These are phyloP conservation scores for Petroica traversi DNA, from an alignment of 2,113 vertebrate species.

Conservation along the genomic window DNA sequence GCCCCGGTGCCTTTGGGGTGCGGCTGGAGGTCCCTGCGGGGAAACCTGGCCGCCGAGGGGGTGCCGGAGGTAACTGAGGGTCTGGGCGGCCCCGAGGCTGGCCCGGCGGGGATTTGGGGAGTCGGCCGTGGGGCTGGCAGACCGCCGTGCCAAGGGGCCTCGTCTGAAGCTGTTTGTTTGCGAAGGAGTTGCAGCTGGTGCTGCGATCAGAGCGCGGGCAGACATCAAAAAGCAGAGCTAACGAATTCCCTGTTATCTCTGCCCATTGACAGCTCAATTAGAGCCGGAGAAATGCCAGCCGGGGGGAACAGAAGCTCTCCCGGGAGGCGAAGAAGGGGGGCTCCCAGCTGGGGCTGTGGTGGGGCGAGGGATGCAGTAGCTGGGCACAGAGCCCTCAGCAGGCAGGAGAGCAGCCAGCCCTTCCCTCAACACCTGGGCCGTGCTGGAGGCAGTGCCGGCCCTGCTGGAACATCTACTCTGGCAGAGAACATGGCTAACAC, in stretches of 20 bases:
- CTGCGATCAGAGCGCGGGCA: neutral
- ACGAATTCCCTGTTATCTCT: slow-evolving; percentile 23
- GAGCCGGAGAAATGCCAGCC: neutral
- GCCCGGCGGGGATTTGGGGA: neutral
- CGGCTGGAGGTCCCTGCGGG: neutral
- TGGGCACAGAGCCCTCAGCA: neutral
- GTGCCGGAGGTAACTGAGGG: neutral
- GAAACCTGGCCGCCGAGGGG: neutral
- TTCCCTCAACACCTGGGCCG: neutral
- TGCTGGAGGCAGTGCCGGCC: neutral
- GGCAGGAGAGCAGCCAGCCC: neutral
- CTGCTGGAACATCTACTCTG: neutral
- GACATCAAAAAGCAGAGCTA: neutral
- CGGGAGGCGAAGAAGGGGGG: neutral
- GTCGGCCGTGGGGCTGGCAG: neutral
- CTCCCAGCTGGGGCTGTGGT: neutral
- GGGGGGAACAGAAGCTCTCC: neutral
- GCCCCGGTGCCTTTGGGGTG: neutral
- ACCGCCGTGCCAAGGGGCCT: neutral
- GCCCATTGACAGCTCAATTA: slow-evolving; percentile 18
- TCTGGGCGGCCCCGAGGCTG: neutral
- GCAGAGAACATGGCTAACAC: neutral
- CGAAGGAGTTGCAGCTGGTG: neutral
- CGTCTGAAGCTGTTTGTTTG: neutral
- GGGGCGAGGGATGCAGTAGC: rapidly evolving